A percentile compares a stretch with the other conserved stretches of the same genome.
These are phyloP conservation scores for Callinectes sapidus DNA, from an alignment of 2,888 invertebrate genomes.

Conservation along the genomic window DNA sequence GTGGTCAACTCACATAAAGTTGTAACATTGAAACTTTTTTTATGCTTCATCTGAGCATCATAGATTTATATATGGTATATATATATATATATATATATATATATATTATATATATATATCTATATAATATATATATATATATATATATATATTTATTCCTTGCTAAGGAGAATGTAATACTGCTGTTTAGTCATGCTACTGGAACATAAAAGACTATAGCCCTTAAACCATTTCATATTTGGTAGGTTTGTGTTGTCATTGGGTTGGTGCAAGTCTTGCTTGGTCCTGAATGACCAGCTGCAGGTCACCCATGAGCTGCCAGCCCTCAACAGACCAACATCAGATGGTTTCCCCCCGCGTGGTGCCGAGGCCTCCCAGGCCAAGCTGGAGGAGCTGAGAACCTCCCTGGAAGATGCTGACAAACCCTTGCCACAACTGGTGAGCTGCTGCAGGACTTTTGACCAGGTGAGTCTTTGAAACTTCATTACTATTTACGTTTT, in stretches of 20 bases:
- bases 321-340: constrained; percentile 68
- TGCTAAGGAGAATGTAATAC: too few relatives aligned
- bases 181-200: too few relatives aligned
- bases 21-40: too few relatives aligned
- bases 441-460: constrained; percentile 90
- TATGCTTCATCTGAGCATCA: too few relatives aligned
- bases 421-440: constrained; percentile 93
- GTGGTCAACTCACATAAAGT: too few relatives aligned
- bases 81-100: too few relatives aligned
- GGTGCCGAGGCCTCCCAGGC: constrained; percentile 76
- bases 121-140: too few relatives aligned
- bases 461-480: constrained; percentile 78
- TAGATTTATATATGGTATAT: too few relatives aligned
- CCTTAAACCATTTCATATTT: neutral
- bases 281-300: constrained; percentile 95
- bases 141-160: too few relatives aligned
- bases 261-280: constrained; percentile 88
- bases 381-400: constrained; percentile 86
- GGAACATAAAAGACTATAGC: neutral
- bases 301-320: constrained; percentile 82
- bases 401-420: constrained; percentile 89
- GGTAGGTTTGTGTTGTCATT: constrained; percentile 90
- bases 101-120: too few relatives aligned
- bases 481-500: neutral
- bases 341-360: neutral